phyloP scores from a whole-genome alignment of 2,797 vertebrate genomes.

The Chrosomus eos region DNA sequence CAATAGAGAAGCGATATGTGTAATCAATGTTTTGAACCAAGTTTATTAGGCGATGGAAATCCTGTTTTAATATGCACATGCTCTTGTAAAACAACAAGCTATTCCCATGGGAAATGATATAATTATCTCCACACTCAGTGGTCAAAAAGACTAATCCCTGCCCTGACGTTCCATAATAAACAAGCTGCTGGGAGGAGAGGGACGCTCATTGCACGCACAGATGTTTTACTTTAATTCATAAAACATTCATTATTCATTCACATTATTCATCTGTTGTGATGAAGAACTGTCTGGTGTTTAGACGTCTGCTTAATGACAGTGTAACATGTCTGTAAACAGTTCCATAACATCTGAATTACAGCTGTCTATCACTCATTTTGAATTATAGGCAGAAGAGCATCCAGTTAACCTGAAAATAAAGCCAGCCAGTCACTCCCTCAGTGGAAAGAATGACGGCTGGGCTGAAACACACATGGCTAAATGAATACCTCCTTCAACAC shows the following conservation, averaged over 20 bases:
- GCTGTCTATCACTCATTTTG: constrained; percentile 38
- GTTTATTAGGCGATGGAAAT: constrained; percentile 27
- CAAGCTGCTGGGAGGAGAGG: constrained; percentile 18
- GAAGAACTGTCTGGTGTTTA: constrained; percentile 29
- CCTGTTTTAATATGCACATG: constrained; percentile 3
- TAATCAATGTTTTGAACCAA: constrained; percentile 21
- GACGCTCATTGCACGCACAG: constrained; percentile 19
- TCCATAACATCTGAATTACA: constrained; percentile 37
- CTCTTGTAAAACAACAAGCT: constrained; percentile 22
- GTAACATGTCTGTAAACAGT: constrained; percentile 34
- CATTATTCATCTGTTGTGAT: constrained; percentile 39
- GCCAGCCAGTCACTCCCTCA: constrained; percentile 72
- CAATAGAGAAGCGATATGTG: background rate
- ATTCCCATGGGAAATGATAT: constrained; percentile 16
- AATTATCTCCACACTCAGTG: constrained; percentile 39
- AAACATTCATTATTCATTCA: constrained; percentile 39
- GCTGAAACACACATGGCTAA: constrained; percentile 72
- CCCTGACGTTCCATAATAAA: constrained; percentile 33
- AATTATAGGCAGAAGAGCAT: constrained; percentile 62
- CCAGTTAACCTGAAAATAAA: constrained; percentile 74
- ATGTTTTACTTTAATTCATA: constrained; percentile 36
- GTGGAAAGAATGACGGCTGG: constrained; percentile 77
- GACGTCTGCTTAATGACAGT: constrained; percentile 31
- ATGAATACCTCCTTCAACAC: constrained; percentile 70
- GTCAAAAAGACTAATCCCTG: constrained; percentile 31